Conservation (phyloP, 2,797 vertebrate genomes). For the Borostomias antarcticus region DNA sequence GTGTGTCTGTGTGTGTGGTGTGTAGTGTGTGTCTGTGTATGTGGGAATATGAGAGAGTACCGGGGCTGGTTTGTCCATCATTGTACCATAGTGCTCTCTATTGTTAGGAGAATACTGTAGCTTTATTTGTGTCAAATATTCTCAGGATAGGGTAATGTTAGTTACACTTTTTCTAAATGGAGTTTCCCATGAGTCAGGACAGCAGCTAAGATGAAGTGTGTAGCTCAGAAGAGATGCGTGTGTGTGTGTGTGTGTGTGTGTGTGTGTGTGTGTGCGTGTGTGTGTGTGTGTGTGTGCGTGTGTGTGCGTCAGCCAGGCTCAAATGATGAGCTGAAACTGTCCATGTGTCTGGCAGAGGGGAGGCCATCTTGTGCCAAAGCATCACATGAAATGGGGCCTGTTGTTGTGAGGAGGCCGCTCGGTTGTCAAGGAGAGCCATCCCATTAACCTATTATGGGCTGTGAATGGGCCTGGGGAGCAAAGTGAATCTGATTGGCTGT, state of each 20-base stretch:
- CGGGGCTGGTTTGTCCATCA: too few relatives aligned
- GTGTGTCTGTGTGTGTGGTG: not conserved
- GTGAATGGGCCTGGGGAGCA: not conserved
- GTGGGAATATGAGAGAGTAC: not conserved
- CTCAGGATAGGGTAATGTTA: too few relatives aligned
- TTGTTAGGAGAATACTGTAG: not conserved
- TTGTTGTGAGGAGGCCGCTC: conserved; percentile 32
- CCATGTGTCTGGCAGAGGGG: conserved; percentile 36
- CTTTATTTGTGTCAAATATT: too few relatives aligned
- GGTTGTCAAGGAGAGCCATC: conserved; percentile 41
- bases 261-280: conserved; percentile 33
- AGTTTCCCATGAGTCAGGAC: not conserved
- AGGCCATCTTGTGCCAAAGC: conserved; percentile 54
- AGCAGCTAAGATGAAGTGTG: not conserved
- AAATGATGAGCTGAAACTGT: conserved; percentile 25
- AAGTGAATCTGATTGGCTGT: conserved; percentile 6
- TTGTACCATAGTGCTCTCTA: not conserved
- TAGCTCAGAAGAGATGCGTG: not conserved
- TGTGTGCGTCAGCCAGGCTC: too few relatives aligned
- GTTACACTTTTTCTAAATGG: too few relatives aligned
- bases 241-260: conserved; percentile 31
- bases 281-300: conserved; percentile 23
- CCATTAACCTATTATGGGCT: not conserved
- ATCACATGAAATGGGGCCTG: conserved; percentile 36
- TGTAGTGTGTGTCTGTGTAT: not conserved